Base-by-base conservation (phyloP, 2,797 vertebrate species). In the Sus cebifrons region DNA sequence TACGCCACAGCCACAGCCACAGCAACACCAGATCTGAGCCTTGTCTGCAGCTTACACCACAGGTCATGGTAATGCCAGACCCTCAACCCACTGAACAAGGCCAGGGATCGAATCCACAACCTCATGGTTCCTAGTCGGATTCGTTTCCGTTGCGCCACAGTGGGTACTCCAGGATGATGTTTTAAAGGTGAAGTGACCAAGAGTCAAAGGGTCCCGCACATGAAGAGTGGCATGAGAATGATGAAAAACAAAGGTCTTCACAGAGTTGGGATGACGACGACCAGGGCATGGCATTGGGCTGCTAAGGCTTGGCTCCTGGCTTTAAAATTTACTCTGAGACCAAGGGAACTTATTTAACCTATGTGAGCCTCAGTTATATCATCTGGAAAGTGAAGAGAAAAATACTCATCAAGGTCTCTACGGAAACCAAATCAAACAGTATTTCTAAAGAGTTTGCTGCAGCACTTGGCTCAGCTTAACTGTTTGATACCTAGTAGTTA, bases 361-460 rank as follows among this genome's bases (percentile, higher is more conserved):
- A 1, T 12, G 40, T 40, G 56, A 64, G 65, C 27, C 85, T 73
- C 23, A 87, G 65, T 81, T 64, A 60, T 1, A 62, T 62, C 65
- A 82, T 49, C 29, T 90, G 77, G 56, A 44, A 82, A 71, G 68
- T 81, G 36, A 65, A 70, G 52, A 44, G 71, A 71, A 91, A 90
- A 60, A 62, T 52, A 73, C 58, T 64, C 23, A 73, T 83, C 40
- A 54, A 52, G 78, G 16, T 62, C 23, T 56, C 16, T 20, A 16
- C 64, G 23, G 20, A 52, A 91, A 62, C 49, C 6, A 91, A 49
- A 64, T 83, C 29, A 8, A 73, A n/a, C 9, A 36, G 58, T 73
- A 21, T 91, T 73, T 64, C 64, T 52, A 54, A 64, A 64, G 79
- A 12, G 23, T 17, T 64, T 64, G 62, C 58, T 64, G 58, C 20